Conservation (phyloP, 92 coral and sea anemone species). For the Bergia sp. region DNA sequence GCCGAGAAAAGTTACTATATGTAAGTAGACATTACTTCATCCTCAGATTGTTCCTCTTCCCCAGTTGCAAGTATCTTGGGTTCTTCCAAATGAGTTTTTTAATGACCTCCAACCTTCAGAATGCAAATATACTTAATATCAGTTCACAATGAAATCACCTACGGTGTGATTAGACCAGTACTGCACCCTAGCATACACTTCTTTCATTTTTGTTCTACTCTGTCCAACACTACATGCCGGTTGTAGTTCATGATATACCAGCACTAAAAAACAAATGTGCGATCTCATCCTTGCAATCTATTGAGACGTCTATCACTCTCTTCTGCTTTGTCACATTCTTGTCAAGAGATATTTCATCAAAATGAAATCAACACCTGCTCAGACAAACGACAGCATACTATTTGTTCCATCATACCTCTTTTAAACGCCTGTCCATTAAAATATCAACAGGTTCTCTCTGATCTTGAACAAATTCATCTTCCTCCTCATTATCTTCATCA, state of each 20-base stretch:
- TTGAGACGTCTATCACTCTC: too few species aligned
- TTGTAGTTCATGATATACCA: neutral
- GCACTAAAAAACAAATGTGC: constrained; percentile 9
- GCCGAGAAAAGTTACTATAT: constrained; percentile 6
- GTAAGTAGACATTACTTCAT: constrained; percentile 8
- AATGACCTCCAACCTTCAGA: constrained; percentile 6
- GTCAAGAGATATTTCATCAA: too few species aligned
- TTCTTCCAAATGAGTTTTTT: neutral
- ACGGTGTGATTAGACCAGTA: constrained; percentile 18
- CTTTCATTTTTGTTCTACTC: constrained; percentile 13
- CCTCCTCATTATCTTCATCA: too few species aligned
- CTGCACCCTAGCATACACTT: constrained; percentile 6
- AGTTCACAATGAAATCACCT: constrained; percentile 8
- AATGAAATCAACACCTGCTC: too few species aligned
- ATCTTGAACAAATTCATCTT: too few species aligned
- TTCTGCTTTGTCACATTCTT: too few species aligned
- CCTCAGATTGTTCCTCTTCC: constrained; percentile 15
- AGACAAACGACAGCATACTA: too few species aligned
- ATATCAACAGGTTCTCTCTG: too few species aligned
- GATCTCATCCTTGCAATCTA: too few species aligned
- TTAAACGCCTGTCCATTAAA: too few species aligned
- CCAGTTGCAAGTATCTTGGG: constrained; percentile 4
- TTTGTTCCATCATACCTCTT: too few species aligned
- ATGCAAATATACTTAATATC: neutral
- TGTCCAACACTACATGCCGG: constrained; percentile 4